Evolutionary conservation across 2,113 vertebrate genomes (phyloP).

Genomic region (Spermophilus dauricus): DNA sequence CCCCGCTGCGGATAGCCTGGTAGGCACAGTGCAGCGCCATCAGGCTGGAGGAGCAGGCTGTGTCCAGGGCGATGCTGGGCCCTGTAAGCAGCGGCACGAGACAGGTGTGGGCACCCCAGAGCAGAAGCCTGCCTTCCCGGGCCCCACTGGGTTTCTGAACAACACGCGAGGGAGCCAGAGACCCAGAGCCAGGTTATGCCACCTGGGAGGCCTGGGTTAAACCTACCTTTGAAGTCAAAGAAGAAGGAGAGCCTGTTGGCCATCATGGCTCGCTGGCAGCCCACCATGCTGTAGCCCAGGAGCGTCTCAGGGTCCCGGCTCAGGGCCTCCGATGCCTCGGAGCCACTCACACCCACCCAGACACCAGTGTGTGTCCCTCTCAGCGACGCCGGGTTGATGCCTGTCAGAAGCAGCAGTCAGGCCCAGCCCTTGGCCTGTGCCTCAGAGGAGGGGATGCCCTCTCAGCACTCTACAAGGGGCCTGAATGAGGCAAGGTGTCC

Average conservation of each 20-base stretch:
- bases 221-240: slow-evolving; percentile 94
- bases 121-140: not conserved
- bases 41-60: slow-evolving; percentile 97
- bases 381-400: slow-evolving; percentile 92
- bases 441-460: not conserved
- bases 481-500: no score
- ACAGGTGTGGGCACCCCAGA: not conserved
- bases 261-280: slow-evolving; percentile 98
- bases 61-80: slow-evolving; percentile 96
- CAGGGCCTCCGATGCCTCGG: slow-evolving; percentile 95
- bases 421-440: not conserved
- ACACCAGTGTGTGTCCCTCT: slow-evolving; percentile 95
- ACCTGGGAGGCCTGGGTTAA: not conserved
- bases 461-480: fast-evolving
- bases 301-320: slow-evolving; percentile 96
- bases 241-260: slow-evolving; percentile 98
- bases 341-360: slow-evolving; percentile 96
- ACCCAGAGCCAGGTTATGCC: not conserved
- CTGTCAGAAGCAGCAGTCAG: slow-evolving; percentile 80
- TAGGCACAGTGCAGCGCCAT: slow-evolving; percentile 94
- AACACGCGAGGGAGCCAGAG: not conserved
- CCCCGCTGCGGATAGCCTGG: slow-evolving; percentile 92
- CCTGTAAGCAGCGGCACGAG: slow-evolving; percentile 82
- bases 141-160: no score
- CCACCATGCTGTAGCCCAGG: slow-evolving; percentile 99